Conservation (phyloP, 2,888 invertebrate genomes). For the Antheraea yamamai region DNA sequence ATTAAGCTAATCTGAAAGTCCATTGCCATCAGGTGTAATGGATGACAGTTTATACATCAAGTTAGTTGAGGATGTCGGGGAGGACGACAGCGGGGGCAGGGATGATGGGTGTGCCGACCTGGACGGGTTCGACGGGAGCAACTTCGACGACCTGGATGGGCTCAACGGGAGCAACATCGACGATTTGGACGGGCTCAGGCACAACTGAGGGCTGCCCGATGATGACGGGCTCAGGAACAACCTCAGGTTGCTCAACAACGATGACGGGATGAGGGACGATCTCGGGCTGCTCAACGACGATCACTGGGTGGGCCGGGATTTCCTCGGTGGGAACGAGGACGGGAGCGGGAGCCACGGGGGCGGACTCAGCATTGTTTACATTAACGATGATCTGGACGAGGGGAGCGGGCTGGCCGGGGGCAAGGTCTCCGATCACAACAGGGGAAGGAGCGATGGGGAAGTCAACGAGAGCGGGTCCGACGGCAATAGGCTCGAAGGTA, state of each 20-base stretch:
- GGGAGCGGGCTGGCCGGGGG: conserved; percentile 24
- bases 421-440: conserved; percentile 25
- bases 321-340: conserved; percentile 5
- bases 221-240: conserved; percentile 28
- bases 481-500: conserved; percentile 33
- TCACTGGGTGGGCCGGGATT: conserved; percentile 10
- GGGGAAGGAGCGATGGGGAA: conserved; percentile 26
- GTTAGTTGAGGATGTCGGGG: conserved; percentile 33
- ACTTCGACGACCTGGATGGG: conserved; percentile 6
- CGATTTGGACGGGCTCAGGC: conserved; percentile 30
- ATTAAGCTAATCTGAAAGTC: not conserved
- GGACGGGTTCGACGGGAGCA: conserved; percentile 11
- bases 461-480: conserved; percentile 30
- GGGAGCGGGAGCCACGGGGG: conserved; percentile 17
- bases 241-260: conserved; percentile 28
- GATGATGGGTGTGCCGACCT: conserved; percentile 32
- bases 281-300: conserved; percentile 9
- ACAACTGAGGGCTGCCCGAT: conserved; percentile 24
- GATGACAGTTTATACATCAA: not conserved
- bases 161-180: not conserved
- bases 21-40: not conserved
- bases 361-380: conserved; percentile 25
- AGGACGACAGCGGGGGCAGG: conserved; percentile 40
- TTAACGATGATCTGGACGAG: conserved; percentile 36
- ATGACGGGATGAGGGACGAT: conserved; percentile 19